Evolutionary conservation across 2,113 vertebrate genomes (phyloP).

Genomic region (Grantiella picta): DNA sequence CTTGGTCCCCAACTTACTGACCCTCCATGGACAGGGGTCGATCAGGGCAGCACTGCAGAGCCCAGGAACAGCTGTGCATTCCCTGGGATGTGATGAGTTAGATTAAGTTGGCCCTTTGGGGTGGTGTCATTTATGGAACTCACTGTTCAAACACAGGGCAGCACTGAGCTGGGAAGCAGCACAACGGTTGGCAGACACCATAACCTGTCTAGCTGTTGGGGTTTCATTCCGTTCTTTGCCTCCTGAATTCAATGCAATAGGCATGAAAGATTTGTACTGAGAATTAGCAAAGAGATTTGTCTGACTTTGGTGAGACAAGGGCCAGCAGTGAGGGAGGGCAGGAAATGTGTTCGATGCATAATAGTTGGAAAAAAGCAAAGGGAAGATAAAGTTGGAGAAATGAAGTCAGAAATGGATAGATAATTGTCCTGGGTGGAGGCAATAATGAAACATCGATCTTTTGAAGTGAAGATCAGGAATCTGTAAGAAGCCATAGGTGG

Average conservation of each 20-base stretch:
- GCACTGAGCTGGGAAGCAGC: neutral
- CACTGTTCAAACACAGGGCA: neutral
- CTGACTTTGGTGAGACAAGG: neutral
- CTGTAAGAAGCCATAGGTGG: neutral
- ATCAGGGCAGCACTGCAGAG: neutral
- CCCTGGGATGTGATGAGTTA: neutral
- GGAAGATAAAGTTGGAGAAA: neutral
- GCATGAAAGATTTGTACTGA: neutral
- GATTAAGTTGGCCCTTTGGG: neutral
- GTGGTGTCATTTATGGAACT: neutral
- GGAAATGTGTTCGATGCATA: neutral
- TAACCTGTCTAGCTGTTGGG: neutral
- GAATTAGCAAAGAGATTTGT: neutral
- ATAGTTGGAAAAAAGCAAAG: neutral
- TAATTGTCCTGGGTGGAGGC: neutral
- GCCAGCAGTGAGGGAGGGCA: neutral
- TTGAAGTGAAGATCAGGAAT: neutral
- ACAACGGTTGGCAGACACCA: neutral
- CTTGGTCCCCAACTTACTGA: neutral
- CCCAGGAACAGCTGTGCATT: neutral
- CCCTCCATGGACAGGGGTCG: accelerated
- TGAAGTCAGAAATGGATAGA: neutral
- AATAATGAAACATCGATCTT: neutral
- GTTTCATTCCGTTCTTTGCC: neutral
- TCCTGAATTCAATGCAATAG: neutral